A percentile compares a stretch with the other conserved stretches of the same genome.
These are phyloP conservation scores for Pogonophryne albipinna DNA, from an alignment of 2,797 vertebrate species.

Conservation along the genomic window DNA sequence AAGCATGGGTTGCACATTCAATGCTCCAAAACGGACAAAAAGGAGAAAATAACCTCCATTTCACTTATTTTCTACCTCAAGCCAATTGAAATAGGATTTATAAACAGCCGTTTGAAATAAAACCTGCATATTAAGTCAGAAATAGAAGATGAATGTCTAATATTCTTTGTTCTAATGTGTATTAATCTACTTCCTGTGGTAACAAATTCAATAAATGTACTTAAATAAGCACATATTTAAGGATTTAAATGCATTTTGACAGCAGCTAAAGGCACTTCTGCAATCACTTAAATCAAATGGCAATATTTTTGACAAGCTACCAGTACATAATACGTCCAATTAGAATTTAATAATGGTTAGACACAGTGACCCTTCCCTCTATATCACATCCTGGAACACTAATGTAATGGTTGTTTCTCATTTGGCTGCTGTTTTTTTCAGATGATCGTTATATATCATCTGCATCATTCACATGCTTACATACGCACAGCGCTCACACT, in stretches of 20 bases:
- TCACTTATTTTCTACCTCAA: conserved; percentile 24
- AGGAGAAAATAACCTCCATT: neutral
- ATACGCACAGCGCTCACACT: conserved; percentile 59
- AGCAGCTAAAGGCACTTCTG: conserved; percentile 53
- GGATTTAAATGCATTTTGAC: conserved; percentile 55
- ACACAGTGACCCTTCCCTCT: conserved; percentile 72
- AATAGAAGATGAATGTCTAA: conserved; percentile 27
- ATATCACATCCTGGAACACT: conserved; percentile 68
- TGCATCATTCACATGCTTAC: conserved; percentile 70
- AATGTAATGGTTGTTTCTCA: conserved; percentile 81
- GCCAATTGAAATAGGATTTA: conserved; percentile 16
- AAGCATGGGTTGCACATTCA: conserved; percentile 73
- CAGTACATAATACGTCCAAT: conserved; percentile 79
- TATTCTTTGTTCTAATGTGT: conserved; percentile 14
- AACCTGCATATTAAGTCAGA: conserved; percentile 5
- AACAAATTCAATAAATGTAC: conserved; percentile 22
- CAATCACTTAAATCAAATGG: conserved; percentile 70
- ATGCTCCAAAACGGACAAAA: conserved; percentile 69
- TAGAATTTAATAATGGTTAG: conserved; percentile 77
- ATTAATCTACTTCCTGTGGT: neutral
- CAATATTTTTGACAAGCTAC: conserved; percentile 80
- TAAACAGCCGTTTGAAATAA: conserved; percentile 10
- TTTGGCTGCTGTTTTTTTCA: conserved; percentile 68
- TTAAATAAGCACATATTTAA: conserved; percentile 50
- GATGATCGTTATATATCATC: conserved; percentile 77